Evolutionary conservation across 2,888 invertebrate species (phyloP).

Genomic region (Melieria crassipennis): DNA sequence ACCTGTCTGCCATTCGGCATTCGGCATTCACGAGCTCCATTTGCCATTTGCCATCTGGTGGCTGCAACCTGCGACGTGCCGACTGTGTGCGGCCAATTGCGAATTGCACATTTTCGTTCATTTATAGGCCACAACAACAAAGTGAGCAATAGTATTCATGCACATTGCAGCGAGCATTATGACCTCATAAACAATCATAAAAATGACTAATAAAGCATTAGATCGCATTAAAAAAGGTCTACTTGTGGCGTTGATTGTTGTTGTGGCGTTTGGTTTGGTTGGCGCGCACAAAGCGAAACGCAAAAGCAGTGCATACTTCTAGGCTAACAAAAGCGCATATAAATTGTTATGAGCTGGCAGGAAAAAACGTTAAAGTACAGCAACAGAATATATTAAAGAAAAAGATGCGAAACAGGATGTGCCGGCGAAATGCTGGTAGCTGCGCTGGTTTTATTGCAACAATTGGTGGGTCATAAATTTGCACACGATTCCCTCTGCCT

Average conservation of each 20-base stretch:
- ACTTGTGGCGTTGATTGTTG: too few relatives aligned
- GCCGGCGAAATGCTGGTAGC: background rate
- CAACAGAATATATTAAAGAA: background rate
- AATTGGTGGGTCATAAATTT: background rate
- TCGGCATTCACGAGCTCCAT: too few relatives aligned
- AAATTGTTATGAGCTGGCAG: too few relatives aligned
- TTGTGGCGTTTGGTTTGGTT: too few relatives aligned
- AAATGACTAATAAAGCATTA: slow-evolving; percentile 22
- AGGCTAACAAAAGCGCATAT: too few relatives aligned
- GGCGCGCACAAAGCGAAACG: too few relatives aligned
- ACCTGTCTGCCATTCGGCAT: too few relatives aligned
- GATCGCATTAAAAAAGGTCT: slow-evolving; percentile 10
- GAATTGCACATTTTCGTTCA: background rate
- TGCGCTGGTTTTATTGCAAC: background rate
- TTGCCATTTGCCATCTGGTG: background rate
- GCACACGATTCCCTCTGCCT: background rate
- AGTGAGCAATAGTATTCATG: background rate
- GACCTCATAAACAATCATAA: slow-evolving; percentile 21
- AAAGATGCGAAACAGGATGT: background rate
- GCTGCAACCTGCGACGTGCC: background rate
- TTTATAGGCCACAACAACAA: background rate
- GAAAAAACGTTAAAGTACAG: too few relatives aligned
- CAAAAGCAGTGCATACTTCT: too few relatives aligned
- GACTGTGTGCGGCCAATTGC: background rate
- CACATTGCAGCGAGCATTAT: slow-evolving; percentile 4